Base-by-base conservation (phyloP, 1,140 invertebrate species). In the Temnothorax longispinosus region DNA sequence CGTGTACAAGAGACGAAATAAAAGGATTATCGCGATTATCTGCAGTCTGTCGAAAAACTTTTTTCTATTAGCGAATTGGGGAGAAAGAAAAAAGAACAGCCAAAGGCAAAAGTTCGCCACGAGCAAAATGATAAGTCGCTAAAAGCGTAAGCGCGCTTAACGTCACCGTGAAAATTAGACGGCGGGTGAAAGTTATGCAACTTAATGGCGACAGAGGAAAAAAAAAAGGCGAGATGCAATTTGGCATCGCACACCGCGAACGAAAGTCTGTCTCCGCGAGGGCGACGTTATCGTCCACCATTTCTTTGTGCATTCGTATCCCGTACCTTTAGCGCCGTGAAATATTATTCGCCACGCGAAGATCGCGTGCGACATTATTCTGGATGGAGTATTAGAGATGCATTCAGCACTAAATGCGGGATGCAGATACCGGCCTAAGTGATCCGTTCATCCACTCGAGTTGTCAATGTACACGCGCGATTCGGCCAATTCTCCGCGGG, bases 91-190 rank as follows among this genome's bases (percentile, higher is more conserved):
- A 50, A 27, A 56, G 21, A 44, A 35, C 27, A 74, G 18, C 8
- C 6, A 21, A 62, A 77, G 21, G 74, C 21, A 52, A 78, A 84
- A 85, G 74, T 54, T 85, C 41, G 58, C 47, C 52, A 35, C 44
- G 58, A 72, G 80, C 54, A 69, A 71, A 85, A 65, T 35, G 74
- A 85, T 85, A 85, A 85, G 74, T 78, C 47, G 60, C 38, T 85
- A 78, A 85, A 85, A 78, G 74, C 69, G 81, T 75, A 75, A 84
- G 71, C 74, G 44, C 72, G 35, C 82, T 78, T 85, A 85, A 64
- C 32, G 54, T 84, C 56, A 75, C 44, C 32, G 27, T 62, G 69
- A 84, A 84, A 84, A 84, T 62, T 84, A 84, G 69, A 84, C 69
- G 54, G 13, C 60, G 74, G n/a, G 74, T 47, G 35, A 85, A 78